Percentiles rank a stretch among this genome's conserved stretches.
Evolutionary conservation across 2,888 invertebrate species (phyloP).

Genomic region (Dromius quadrimaculatus): DNA sequence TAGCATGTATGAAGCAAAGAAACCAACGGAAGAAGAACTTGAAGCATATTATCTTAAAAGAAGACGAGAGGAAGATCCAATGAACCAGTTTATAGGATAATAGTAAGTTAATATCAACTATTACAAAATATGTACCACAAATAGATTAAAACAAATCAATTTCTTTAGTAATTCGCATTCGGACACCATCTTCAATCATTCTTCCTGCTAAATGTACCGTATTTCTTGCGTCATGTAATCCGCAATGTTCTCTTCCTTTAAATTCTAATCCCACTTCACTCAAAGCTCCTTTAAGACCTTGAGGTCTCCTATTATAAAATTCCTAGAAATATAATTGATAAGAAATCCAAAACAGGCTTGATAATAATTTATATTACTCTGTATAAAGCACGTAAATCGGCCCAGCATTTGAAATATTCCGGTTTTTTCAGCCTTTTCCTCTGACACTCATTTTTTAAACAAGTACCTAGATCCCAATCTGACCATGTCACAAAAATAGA

Average conservation of each 20-base stretch:
- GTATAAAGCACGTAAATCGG: slow-evolving; percentile 71
- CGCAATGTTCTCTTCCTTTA: slow-evolving; percentile 73
- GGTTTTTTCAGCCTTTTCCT: slow-evolving; percentile 71
- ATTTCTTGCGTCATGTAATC: slow-evolving; percentile 73
- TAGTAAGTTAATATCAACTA: slow-evolving; percentile 11
- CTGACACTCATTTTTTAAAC: slow-evolving; percentile 71
- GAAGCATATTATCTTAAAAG: slow-evolving; percentile 94
- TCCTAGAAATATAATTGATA: slow-evolving; percentile 61
- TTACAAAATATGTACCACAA: slow-evolving; percentile 24
- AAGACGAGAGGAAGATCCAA: slow-evolving; percentile 90
- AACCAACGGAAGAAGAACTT: slow-evolving; percentile 91
- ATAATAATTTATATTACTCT: slow-evolving; percentile 58
- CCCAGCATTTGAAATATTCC: slow-evolving; percentile 71
- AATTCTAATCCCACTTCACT: slow-evolving; percentile 71
- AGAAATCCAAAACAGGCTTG: neutral
- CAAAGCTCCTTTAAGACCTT: slow-evolving; percentile 70
- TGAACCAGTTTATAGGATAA: slow-evolving; percentile 74
- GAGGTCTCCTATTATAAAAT: slow-evolving; percentile 70
- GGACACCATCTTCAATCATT: slow-evolving; percentile 71
- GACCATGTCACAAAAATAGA: slow-evolving; percentile 73
- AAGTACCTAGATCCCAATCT: slow-evolving; percentile 74
- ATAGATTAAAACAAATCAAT: slow-evolving; percentile 11
- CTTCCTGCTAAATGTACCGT: slow-evolving; percentile 71
- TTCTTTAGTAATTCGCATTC: slow-evolving; percentile 67
- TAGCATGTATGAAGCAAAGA: slow-evolving; percentile 86